Conservation (phyloP, 2,888 invertebrate species). For the Stegophylla sp. region DNA sequence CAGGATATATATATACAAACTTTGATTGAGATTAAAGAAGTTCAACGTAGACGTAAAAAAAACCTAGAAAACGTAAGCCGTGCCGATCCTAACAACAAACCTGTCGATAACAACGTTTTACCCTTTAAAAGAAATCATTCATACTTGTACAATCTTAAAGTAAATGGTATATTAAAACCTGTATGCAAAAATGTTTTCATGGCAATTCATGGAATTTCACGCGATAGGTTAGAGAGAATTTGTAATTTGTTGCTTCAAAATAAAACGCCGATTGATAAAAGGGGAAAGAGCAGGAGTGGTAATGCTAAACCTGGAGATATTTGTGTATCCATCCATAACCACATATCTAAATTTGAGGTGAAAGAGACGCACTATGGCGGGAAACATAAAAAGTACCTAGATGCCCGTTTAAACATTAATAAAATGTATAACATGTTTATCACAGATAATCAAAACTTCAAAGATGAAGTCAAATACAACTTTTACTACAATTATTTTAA, state of each 20-base stretch:
- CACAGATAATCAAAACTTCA: conserved; percentile 60
- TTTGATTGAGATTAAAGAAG: too few relatives aligned
- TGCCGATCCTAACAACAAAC: too few relatives aligned
- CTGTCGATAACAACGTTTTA: neutral
- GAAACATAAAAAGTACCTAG: conserved; percentile 61
- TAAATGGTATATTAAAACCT: conserved; percentile 9
- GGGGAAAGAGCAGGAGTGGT: conserved; percentile 46
- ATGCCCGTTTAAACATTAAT: conserved; percentile 61
- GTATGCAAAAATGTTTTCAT: conserved; percentile 6
- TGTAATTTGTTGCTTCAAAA: conserved; percentile 36
- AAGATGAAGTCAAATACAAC: conserved; percentile 61
- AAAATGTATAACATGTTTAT: conserved; percentile 62
- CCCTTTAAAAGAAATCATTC: conserved; percentile 4
- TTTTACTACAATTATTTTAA: conserved; percentile 62
- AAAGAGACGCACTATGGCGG: conserved; percentile 61
- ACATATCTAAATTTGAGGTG: conserved; percentile 55
- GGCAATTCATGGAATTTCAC: neutral
- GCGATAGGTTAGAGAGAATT: neutral
- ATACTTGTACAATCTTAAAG: conserved; percentile 6
- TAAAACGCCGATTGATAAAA: conserved; percentile 29
- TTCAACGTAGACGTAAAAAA: too few relatives aligned
- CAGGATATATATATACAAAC: too few relatives aligned
- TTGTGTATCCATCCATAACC: conserved; percentile 16
- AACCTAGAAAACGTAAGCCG: too few relatives aligned
- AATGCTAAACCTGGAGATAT: conserved; percentile 22